phyloP scores from a whole-genome alignment of 2,797 vertebrate species.

The Bovichtus diacanthus region DNA sequence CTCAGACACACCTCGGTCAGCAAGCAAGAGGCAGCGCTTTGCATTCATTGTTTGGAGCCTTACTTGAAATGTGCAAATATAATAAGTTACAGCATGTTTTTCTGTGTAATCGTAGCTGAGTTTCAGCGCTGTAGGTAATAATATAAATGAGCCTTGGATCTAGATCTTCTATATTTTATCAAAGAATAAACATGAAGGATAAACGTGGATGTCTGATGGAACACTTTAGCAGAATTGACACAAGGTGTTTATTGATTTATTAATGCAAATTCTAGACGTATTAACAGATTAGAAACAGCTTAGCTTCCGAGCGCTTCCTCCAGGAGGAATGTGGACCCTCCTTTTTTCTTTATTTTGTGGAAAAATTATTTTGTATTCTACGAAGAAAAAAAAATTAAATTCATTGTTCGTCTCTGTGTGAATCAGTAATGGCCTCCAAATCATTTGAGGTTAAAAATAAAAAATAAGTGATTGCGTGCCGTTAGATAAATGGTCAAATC shows the following conservation, averaged over 20 bases:
- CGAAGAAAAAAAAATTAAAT: too few relatives aligned
- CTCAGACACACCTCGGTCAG: constrained; percentile 23
- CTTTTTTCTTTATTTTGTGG: not conserved
- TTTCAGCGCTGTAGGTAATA: not conserved
- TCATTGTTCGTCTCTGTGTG: too few relatives aligned
- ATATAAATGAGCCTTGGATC: not conserved
- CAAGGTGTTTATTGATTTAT: not conserved
- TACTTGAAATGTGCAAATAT: not conserved
- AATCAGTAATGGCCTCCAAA: too few relatives aligned
- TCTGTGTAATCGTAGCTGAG: not conserved
- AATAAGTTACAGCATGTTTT: not conserved
- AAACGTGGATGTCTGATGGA: not conserved
- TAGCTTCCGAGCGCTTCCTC: not conserved
- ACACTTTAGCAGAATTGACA: not conserved
- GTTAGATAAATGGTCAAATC: not conserved
- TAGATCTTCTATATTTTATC: not conserved
- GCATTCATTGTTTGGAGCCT: not conserved
- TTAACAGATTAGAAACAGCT: not conserved
- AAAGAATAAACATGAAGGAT: not conserved
- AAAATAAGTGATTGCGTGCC: not conserved
- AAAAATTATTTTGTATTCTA: too few relatives aligned
- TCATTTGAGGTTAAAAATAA: too few relatives aligned
- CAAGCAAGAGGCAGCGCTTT: constrained; percentile 1
- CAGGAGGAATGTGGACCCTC: too few relatives aligned
- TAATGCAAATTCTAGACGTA: not conserved